phyloP scores from a whole-genome alignment of 1,140 invertebrate genomes.

The Choristoneura fumiferana region DNA sequence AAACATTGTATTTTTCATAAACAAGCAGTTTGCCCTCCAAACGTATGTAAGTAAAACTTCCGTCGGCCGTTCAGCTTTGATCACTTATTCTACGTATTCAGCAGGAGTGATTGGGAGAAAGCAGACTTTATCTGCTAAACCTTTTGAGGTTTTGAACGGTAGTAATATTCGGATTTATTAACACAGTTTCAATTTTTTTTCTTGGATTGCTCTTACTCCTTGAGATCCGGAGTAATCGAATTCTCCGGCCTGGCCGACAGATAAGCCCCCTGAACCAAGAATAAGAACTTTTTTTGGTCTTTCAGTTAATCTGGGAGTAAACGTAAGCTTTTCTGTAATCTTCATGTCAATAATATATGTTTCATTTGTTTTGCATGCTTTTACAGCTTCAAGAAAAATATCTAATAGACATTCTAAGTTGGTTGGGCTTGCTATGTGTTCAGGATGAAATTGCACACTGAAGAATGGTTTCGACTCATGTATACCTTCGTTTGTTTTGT shows the following conservation, averaged over 20 bases:
- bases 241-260: conserved; percentile 99
- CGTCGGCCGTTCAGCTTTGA: conserved; percentile 95
- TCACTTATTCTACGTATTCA: conserved; percentile 98
- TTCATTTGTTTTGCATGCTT: conserved; percentile 51
- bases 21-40: conserved; percentile 99
- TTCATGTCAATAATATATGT: conserved; percentile 69
- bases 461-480: conserved; percentile 91
- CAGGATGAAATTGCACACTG: conserved; percentile 99
- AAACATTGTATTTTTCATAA: conserved; percentile 92
- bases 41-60: conserved; percentile 98
- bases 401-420: conserved; percentile 98
- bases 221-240: conserved; percentile 96
- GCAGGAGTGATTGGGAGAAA: conserved; percentile 97
- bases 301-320: conserved; percentile 52
- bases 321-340: conserved; percentile 74
- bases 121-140: conserved; percentile 99
- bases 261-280: conserved; percentile 98
- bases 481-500: conserved; percentile 86
- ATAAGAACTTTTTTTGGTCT: conserved; percentile 94
- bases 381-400: conserved; percentile 92
- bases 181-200: conserved; percentile 95
- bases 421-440: conserved; percentile 96
- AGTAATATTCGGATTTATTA: conserved; percentile 99
- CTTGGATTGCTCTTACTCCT: conserved; percentile 97
- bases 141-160: conserved; percentile 99